A percentile compares a stretch with the other conserved stretches of the same genome.
Evolutionary conservation across 37 sponge, comb jelly and placozoan species (phyloP).

Genomic region (Hormiphora californensis): DNA sequence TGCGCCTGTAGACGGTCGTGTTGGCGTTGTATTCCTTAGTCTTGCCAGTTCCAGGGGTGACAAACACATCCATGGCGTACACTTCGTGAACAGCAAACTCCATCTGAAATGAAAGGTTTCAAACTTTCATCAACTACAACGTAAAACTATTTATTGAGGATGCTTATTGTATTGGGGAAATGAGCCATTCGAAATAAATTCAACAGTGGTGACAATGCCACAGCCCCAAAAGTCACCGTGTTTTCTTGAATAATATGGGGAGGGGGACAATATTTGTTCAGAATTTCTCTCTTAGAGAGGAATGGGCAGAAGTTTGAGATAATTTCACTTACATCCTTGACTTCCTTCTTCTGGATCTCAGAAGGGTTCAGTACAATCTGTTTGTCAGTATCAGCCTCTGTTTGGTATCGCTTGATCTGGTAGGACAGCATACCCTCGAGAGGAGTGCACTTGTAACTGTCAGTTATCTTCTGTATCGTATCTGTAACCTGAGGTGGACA

Average conservation of each 20-base stretch:
- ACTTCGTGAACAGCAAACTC: constrained; percentile 93
- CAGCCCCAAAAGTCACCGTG: too few relatives aligned
- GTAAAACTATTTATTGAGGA: too few relatives aligned
- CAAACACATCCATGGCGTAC: constrained; percentile 83
- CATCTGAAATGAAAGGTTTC: constrained; percentile 53
- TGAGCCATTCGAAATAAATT: too few relatives aligned
- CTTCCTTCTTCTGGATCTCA: constrained; percentile 72
- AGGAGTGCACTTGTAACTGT: constrained; percentile 69
- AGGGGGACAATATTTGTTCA: too few relatives aligned
- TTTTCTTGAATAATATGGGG: too few relatives aligned
- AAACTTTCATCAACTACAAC: too few relatives aligned
- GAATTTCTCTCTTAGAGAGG: too few relatives aligned
- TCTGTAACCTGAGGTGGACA: constrained; percentile 78
- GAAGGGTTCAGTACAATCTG: constrained; percentile 60
- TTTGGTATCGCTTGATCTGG: constrained; percentile 67
- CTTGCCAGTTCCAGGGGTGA: constrained; percentile 90
- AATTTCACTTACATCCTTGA: constrained; percentile 60
- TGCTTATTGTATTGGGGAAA: too few relatives aligned
- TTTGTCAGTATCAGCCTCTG: constrained; percentile 66
- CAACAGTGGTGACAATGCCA: too few relatives aligned
- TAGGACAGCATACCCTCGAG: constrained; percentile 81
- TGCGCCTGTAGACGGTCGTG: constrained; percentile 83
- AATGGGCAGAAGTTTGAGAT: too few relatives aligned
- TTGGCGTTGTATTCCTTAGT: constrained; percentile 63
- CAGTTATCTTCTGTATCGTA: constrained; percentile 73